Percentiles rank a stretch among this genome's conserved stretches.
phyloP scores from a whole-genome alignment of 2,113 vertebrate genomes.

The Perca schrenkii region DNA sequence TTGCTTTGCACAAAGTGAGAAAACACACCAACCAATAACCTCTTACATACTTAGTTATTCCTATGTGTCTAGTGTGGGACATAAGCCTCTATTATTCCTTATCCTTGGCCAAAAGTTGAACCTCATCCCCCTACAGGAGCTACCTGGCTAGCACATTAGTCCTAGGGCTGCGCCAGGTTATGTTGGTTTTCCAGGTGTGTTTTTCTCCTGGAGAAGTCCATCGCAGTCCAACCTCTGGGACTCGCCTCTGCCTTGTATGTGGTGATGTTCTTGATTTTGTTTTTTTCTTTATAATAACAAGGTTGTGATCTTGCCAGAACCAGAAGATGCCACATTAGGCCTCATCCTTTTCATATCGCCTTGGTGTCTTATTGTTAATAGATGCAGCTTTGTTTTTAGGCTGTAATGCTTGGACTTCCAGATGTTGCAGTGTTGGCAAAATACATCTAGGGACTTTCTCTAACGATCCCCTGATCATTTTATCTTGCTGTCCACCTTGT shows the following conservation, averaged over 20 bases:
- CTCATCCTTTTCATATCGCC: background rate
- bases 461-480: background rate
- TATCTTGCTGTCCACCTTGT: too few species aligned
- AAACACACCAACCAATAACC: too few species aligned
- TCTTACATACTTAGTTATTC: background rate
- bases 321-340: background rate
- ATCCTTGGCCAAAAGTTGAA: background rate
- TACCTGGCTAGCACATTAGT: background rate
- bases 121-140: background rate
- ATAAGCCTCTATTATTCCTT: conserved; percentile 3
- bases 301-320: background rate
- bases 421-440: too few species aligned
- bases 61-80: background rate
- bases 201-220: conserved; percentile 8
- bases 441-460: too few species aligned
- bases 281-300: background rate
- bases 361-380: background rate
- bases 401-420: too few species aligned
- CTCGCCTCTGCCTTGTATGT: background rate
- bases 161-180: background rate
- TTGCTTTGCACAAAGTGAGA: background rate
- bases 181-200: conserved; percentile 13
- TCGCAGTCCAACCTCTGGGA: background rate
- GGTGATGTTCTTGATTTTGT: background rate
- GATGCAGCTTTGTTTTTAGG: background rate